These are phyloP conservation scores for Furnarius figulus DNA, from an alignment of 2,113 vertebrate genomes.

Conservation along the genomic window DNA sequence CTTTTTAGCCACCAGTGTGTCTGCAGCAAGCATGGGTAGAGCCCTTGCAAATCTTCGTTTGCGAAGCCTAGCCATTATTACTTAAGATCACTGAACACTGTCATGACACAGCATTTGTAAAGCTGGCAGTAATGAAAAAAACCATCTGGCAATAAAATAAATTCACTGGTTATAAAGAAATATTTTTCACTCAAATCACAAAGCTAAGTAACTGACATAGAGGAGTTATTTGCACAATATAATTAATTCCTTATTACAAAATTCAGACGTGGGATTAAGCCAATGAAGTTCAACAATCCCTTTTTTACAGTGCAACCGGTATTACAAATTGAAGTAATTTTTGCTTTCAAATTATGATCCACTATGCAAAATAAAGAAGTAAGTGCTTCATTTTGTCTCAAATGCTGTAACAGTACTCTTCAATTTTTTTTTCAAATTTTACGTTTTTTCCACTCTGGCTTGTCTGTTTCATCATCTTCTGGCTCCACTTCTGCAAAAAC, in stretches of 20 bases:
- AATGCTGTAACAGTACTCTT: background rate
- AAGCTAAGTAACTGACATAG: background rate
- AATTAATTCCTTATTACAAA: slow-evolving; percentile 16
- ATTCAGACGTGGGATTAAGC: background rate
- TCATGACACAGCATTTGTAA: background rate
- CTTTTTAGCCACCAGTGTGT: no score
- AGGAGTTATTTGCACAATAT: background rate
- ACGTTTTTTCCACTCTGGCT: slow-evolving; percentile 97
- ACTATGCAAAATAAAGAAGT: background rate
- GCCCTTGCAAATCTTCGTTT: no score
- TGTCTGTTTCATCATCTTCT: slow-evolving; percentile 90
- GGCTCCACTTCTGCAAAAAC: slow-evolving; percentile 91
- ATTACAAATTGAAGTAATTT: background rate
- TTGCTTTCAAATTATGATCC: background rate
- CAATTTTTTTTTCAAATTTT: slow-evolving; percentile 86
- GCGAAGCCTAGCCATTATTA: no score
- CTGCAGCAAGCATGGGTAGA: no score
- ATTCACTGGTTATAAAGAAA: background rate
- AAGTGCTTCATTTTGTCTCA: background rate
- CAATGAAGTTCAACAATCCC: background rate
- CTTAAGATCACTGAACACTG: background rate
- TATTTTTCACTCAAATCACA: background rate
- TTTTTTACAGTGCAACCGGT: background rate
- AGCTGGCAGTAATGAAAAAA: background rate
- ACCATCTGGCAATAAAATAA: background rate